phyloP scores from a whole-genome alignment of 2,797 vertebrate species.

The Megalops cyprinoides region DNA sequence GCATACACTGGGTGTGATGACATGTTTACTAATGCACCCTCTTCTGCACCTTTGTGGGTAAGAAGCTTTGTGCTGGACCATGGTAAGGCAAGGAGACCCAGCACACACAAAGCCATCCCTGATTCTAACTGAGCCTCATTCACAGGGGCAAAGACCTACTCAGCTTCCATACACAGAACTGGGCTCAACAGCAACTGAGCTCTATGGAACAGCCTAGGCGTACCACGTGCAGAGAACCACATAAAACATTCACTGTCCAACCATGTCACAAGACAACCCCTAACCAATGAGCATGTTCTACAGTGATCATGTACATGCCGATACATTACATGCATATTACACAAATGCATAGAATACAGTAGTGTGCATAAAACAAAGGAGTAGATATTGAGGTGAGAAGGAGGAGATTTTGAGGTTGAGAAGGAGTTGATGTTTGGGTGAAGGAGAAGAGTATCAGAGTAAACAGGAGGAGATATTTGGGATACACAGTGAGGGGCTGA shows the following conservation, averaged over 20 bases:
- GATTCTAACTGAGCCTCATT: background rate
- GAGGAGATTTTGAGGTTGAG: background rate
- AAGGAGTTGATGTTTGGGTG: background rate
- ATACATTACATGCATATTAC: too few relatives aligned
- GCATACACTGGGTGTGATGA: too few relatives aligned
- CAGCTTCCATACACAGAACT: background rate
- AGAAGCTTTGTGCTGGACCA: too few relatives aligned
- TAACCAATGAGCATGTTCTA: too few relatives aligned
- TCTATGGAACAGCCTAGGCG: slow-evolving; percentile 14
- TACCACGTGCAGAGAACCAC: too few relatives aligned
- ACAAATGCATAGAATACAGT: too few relatives aligned
- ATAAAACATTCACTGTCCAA: slow-evolving; percentile 10
- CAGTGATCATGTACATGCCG: too few relatives aligned
- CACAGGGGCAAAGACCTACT: background rate
- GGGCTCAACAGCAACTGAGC: slow-evolving; percentile 13
- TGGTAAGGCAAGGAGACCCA: background rate
- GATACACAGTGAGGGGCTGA: slow-evolving; percentile 67
- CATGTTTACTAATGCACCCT: too few relatives aligned
- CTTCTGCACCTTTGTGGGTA: too few relatives aligned
- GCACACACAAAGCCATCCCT: background rate
- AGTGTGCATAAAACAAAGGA: background rate
- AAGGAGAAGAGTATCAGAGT: too few relatives aligned
- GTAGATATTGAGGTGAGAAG: background rate
- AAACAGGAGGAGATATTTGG: too few relatives aligned
- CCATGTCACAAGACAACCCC: too few relatives aligned